Base-by-base conservation (phyloP, 2,888 invertebrate species). In the Diploptera punctata region DNA sequence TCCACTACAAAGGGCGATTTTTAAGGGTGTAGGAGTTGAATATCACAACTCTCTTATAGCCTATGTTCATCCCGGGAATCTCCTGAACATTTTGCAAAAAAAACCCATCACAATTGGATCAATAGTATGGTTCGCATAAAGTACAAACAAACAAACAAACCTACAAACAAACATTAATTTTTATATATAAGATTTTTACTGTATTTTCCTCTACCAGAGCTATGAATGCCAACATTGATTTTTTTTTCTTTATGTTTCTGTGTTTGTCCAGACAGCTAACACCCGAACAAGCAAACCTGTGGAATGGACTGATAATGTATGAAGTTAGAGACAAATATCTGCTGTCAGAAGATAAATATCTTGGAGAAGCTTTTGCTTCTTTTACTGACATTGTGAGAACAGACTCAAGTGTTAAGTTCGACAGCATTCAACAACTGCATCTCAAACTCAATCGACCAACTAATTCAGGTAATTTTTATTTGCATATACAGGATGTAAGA, bases 281-380 rank as follows among this genome's bases (percentile, higher is more conserved):
- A 4, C 82, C 87, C 18, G 93, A 92, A 70, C 94, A 95, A 82
- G 90, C 90, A 69, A 84, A 84, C 44, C 79, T 86, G 7, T 80
- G 88, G 44, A 89, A 93, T 77, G 95, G 90, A 0, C 84, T 97
- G 76, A 82, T 99, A 71, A 88, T 94, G 76, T 94, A 99, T 80
- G 93, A 95, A 76, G 88, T 99, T 16, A 99, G 99, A 86, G 99
- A 99, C 84, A 96, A 97, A 82, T 98, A 99, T 83, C 90, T 97
- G 83, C 90, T 98, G 82, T 93, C 95, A 69, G 89, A 96, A 81
- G 97, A 96, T 82, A 95, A 96, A 80, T 98, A 98, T 84, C 92
- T 98, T 76, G 98, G 97, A 10, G 99, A 99, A 84, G 94, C 95
- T 47, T 98, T 94, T 83, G 81, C 98, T 38, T 89, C 92, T 78